Conservation (phyloP, 1,140 invertebrate genomes). For the Colletes latitarsis region DNA sequence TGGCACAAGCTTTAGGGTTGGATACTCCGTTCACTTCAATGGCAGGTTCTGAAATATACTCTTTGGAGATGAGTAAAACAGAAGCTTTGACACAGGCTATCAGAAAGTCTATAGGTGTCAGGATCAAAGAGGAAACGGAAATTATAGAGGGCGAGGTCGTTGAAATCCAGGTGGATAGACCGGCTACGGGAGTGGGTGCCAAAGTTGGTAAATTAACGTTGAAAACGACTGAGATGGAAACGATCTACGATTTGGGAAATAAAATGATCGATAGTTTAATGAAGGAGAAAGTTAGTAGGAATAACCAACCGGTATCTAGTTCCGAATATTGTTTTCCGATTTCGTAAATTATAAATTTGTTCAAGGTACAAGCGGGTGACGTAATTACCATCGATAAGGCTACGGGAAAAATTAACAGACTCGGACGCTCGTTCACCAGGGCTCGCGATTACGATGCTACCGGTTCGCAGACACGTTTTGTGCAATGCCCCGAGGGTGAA, state of each 20-base stretch:
- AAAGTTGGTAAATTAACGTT: constrained; percentile 96
- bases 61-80: constrained; percentile 99
- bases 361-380: constrained; percentile 94
- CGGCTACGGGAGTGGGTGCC: constrained; percentile 93
- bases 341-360: constrained; percentile 21
- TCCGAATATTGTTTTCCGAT: neutral
- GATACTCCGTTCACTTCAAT: constrained; percentile 99
- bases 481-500: constrained; percentile 99
- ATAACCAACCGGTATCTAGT: neutral
- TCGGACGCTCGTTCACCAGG: constrained; percentile 97
- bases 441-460: constrained; percentile 99
- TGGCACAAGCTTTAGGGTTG: constrained; percentile 95
- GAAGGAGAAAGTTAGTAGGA: constrained; percentile 92
- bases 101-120: constrained; percentile 97
- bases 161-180: constrained; percentile 97
- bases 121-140: constrained; percentile 99
- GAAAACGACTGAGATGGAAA: constrained; percentile 99
- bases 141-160: constrained; percentile 99
- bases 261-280: constrained; percentile 99
- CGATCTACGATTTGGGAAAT: constrained; percentile 98
- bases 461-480: constrained; percentile 95
- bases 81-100: constrained; percentile 99
- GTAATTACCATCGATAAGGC: constrained; percentile 99
- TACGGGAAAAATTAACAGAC: constrained; percentile 96
- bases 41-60: constrained; percentile 99